Conservation (phyloP, 2,888 invertebrate species). For the Caenorhabditis drosophilae region DNA sequence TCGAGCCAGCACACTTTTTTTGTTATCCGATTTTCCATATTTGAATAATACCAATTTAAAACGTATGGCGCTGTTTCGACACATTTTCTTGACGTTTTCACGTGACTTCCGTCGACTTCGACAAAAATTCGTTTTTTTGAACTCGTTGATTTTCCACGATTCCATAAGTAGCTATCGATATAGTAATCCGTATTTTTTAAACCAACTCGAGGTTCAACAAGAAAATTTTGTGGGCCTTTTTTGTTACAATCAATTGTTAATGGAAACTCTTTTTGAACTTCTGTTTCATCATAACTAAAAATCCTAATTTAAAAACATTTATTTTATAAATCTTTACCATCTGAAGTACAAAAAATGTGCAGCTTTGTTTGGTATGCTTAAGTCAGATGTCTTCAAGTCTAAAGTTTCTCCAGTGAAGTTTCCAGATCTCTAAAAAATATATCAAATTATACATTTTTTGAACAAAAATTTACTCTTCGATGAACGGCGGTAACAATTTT, state of each 20-base stretch:
- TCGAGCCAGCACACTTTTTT: conserved; percentile 39
- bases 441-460: not conserved
- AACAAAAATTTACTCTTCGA: not conserved
- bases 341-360: conserved; percentile 34
- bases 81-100: conserved; percentile 24
- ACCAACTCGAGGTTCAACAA: conserved; percentile 32
- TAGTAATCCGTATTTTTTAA: conserved; percentile 35
- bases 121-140: conserved; percentile 35
- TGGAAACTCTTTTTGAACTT: conserved; percentile 37
- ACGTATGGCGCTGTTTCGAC: conserved; percentile 19
- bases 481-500: not conserved
- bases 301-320: not conserved
- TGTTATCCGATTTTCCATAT: conserved; percentile 34
- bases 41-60: conserved; percentile 37
- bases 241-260: conserved; percentile 19
- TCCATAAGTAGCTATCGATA: conserved; percentile 35
- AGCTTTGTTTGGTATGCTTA: conserved; percentile 31
- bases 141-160: conserved; percentile 35
- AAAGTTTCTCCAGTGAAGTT: conserved; percentile 22
- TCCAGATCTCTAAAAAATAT: not conserved
- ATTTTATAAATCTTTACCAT: conserved; percentile 3
- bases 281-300: conserved; percentile 22
- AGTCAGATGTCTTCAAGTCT: conserved; percentile 19
- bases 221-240: conserved; percentile 24
- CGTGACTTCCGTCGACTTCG: conserved; percentile 29